Conservation (phyloP, 1,140 invertebrate species). For the Conopomorpha cramerella region DNA sequence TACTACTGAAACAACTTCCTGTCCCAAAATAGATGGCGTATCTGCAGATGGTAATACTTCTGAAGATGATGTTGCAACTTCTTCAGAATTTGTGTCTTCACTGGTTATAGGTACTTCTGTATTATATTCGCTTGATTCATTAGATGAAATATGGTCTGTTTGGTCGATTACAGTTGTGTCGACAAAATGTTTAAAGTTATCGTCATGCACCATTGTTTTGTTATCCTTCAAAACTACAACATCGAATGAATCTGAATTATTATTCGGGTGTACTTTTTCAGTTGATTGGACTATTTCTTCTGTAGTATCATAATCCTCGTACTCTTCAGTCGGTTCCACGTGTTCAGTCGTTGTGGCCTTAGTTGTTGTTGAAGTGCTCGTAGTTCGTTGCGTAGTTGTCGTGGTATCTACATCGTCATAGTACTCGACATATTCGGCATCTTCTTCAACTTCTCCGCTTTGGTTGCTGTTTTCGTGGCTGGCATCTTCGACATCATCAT, state of each 20-base stretch:
- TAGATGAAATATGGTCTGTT: constrained; percentile 20
- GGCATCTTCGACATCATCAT: no score
- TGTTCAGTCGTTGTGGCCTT: constrained; percentile 21
- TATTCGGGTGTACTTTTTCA: constrained; percentile 20
- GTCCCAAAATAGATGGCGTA: constrained; percentile 59
- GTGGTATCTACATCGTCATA: constrained; percentile 36
- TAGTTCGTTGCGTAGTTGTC: constrained; percentile 14
- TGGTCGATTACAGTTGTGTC: constrained; percentile 57
- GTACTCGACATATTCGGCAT: constrained; percentile 50
- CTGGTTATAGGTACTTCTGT: constrained; percentile 15
- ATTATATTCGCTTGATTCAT: constrained; percentile 7
- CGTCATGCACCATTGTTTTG: constrained; percentile 52
- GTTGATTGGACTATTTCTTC: constrained; percentile 30
- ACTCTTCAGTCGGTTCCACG: constrained; percentile 41
- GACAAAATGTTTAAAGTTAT: constrained; percentile 61
- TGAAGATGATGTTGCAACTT: constrained; percentile 33
- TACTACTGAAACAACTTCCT: constrained; percentile 75
- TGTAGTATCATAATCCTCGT: constrained; percentile 45
- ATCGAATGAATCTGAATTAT: no score
- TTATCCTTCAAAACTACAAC: constrained; percentile 57
- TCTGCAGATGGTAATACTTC: no score
- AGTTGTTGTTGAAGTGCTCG: no score
- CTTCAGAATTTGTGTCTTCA: no score
- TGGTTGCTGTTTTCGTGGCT: constrained; percentile 19
- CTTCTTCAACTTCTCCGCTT: constrained; percentile 21